Evolutionary conservation across 2,113 vertebrate genomes (phyloP).

Genomic region (Burhinus oedicnemus): DNA sequence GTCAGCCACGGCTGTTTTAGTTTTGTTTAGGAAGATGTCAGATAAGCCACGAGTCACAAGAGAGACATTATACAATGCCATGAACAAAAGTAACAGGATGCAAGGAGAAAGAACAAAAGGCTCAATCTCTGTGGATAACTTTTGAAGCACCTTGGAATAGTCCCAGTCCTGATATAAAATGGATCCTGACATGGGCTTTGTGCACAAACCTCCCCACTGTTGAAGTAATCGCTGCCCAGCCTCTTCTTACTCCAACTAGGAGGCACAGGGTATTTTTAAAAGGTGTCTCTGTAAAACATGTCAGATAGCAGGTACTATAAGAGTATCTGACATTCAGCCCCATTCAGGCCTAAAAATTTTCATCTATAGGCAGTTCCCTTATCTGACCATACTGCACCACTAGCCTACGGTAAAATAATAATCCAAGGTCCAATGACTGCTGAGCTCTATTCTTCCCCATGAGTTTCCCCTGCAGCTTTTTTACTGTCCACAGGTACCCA

Average conservation of each 20-base stretch:
- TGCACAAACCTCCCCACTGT: not conserved
- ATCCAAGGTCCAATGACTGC: not conserved
- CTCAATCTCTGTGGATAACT: not conserved
- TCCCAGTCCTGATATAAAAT: not conserved
- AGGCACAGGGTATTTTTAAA: not conserved
- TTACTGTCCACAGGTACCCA: not conserved
- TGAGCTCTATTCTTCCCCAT: not conserved
- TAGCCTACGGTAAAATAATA: not conserved
- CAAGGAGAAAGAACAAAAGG: not conserved
- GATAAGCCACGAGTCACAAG: not conserved
- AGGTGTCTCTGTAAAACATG: not conserved
- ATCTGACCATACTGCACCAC: not conserved
- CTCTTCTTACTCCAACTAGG: not conserved
- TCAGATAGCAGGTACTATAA: not conserved
- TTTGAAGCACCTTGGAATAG: not conserved
- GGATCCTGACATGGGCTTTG: not conserved
- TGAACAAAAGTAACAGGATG: not conserved
- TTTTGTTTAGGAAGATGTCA: not conserved
- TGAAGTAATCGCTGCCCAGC: not conserved
- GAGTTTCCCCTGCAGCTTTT: not conserved
- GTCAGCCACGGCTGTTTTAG: not conserved
- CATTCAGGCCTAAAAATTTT: not conserved
- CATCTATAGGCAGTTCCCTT: not conserved
- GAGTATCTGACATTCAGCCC: not conserved
- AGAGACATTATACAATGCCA: not conserved